phyloP scores from a whole-genome alignment of 2,888 invertebrate genomes.

The Drosophila kanekoi region DNA sequence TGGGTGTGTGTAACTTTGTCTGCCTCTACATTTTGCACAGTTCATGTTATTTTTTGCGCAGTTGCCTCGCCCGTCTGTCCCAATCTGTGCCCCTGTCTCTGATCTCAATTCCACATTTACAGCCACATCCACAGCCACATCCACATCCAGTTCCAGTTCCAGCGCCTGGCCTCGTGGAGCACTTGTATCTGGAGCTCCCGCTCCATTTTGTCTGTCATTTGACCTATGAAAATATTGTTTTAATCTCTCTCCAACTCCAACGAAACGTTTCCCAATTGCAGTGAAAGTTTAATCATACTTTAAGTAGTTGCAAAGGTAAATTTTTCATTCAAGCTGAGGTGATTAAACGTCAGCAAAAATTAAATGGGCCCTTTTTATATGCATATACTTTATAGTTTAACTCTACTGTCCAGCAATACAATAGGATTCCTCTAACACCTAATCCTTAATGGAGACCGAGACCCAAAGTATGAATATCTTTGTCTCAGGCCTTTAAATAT shows the following conservation, averaged over 20 bases:
- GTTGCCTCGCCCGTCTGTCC: conserved; percentile 74
- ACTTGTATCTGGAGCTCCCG: conserved; percentile 40
- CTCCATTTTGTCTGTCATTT: conserved; percentile 69
- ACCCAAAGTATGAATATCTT: too few species aligned
- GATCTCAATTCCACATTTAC: conserved; percentile 2
- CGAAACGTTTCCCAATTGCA: conserved; percentile 37
- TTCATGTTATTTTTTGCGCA: conserved; percentile 73
- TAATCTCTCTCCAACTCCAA: conserved; percentile 55
- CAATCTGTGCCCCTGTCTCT: conserved; percentile 31
- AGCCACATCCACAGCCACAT: neutral
- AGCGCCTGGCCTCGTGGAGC: conserved; percentile 21
- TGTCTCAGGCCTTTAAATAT: too few species aligned
- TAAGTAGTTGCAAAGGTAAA: conserved; percentile 17
- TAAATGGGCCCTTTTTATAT: neutral
- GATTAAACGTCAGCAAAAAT: neutral
- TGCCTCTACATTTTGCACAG: conserved; percentile 65
- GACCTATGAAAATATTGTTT: conserved; percentile 76
- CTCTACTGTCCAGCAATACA: too few species aligned
- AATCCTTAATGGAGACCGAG: too few species aligned
- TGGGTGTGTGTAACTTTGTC: conserved; percentile 35
- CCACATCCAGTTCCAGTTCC: conserved; percentile 10
- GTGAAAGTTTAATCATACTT: conserved; percentile 62
- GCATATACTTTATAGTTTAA: too few species aligned
- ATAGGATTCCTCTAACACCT: too few species aligned
- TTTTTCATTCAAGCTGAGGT: conserved; percentile 5